These are phyloP conservation scores for Drosophila ogumai DNA, from an alignment of 1,140 invertebrate genomes.

Conservation along the genomic window DNA sequence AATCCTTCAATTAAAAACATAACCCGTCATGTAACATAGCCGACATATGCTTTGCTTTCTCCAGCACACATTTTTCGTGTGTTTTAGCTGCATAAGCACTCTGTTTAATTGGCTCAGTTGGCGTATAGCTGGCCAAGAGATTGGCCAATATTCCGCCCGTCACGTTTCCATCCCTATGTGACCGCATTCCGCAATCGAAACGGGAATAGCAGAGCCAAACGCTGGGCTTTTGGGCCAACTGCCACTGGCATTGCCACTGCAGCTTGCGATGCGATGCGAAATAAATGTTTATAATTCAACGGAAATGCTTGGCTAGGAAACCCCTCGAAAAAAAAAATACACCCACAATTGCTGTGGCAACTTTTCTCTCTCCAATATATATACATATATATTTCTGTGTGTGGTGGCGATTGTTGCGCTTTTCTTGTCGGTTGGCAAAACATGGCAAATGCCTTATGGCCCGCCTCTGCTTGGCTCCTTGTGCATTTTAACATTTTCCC, in stretches of 20 bases:
- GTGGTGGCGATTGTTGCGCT: slow-evolving; percentile 43
- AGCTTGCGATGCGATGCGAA: slow-evolving; percentile 15
- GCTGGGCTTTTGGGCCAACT: slow-evolving; percentile 18
- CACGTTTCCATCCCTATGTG: slow-evolving; percentile 23
- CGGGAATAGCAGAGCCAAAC: background rate
- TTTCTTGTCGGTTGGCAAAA: slow-evolving; percentile 37
- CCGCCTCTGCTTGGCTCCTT: background rate
- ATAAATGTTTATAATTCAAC: slow-evolving; percentile 56
- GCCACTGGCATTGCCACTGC: slow-evolving; percentile 8
- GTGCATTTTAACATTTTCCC: slow-evolving; percentile 14
- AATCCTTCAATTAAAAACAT: slow-evolving; percentile 17
- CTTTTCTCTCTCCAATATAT: background rate
- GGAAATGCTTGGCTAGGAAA: slow-evolving; percentile 42
- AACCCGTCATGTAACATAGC: background rate
- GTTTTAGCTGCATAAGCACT: slow-evolving; percentile 22
- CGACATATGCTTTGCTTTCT: background rate
- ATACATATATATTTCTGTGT: slow-evolving; percentile 7
- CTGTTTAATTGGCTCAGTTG: slow-evolving; percentile 21
- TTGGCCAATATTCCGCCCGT: slow-evolving; percentile 28
- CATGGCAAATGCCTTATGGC: slow-evolving; percentile 44
- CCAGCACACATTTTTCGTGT: background rate
- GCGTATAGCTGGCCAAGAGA: slow-evolving; percentile 1
- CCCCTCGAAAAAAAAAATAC: slow-evolving; percentile 6
- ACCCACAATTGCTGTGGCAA: slow-evolving; percentile 5
- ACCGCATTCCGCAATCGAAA: slow-evolving; percentile 36